Conservation (phyloP, 2,888 invertebrate genomes). For the Xylophagus ater region DNA sequence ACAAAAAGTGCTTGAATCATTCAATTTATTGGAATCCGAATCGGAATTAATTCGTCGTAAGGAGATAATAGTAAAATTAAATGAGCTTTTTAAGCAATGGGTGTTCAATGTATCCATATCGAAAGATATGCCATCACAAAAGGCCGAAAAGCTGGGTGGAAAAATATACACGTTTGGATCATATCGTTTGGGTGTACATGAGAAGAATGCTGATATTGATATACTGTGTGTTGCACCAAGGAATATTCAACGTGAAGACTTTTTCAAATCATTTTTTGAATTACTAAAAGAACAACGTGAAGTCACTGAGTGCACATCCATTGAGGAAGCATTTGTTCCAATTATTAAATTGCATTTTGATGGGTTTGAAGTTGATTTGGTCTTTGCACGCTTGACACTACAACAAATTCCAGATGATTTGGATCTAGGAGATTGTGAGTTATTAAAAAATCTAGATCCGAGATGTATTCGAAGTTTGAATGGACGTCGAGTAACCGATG, state of each 20-base stretch:
- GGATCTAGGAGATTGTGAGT: slow-evolving; percentile 80
- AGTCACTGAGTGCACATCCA: slow-evolving; percentile 73
- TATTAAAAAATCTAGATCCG: slow-evolving; percentile 89
- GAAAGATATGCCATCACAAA: slow-evolving; percentile 84
- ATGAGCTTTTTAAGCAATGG: slow-evolving; percentile 88
- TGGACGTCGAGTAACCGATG: slow-evolving; percentile 97
- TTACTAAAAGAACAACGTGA: slow-evolving; percentile 76
- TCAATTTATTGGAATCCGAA: slow-evolving; percentile 83
- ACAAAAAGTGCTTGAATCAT: slow-evolving; percentile 64
- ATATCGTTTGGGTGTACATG: slow-evolving; percentile 89
- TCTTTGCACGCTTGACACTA: slow-evolving; percentile 90
- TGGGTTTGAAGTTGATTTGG: slow-evolving; percentile 96
- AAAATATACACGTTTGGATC: slow-evolving; percentile 99
- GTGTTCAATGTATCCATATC: slow-evolving; percentile 78
- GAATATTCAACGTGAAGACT: slow-evolving; percentile 87
- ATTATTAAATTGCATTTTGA: slow-evolving; percentile 99
- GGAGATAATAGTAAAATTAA: slow-evolving; percentile 74
- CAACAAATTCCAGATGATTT: slow-evolving; percentile 87
- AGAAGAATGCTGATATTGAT: slow-evolving; percentile 97
- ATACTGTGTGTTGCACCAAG: slow-evolving; percentile 95
- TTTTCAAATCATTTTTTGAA: slow-evolving; percentile 92
- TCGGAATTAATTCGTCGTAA: slow-evolving; percentile 82
- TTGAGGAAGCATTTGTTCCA: slow-evolving; percentile 98
- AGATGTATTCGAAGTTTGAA: slow-evolving; percentile 95
- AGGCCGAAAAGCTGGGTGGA: slow-evolving; percentile 87